Evolutionary conservation across 2,113 vertebrate species (phyloP).

Genomic region (Aleadryas rufinucha): DNA sequence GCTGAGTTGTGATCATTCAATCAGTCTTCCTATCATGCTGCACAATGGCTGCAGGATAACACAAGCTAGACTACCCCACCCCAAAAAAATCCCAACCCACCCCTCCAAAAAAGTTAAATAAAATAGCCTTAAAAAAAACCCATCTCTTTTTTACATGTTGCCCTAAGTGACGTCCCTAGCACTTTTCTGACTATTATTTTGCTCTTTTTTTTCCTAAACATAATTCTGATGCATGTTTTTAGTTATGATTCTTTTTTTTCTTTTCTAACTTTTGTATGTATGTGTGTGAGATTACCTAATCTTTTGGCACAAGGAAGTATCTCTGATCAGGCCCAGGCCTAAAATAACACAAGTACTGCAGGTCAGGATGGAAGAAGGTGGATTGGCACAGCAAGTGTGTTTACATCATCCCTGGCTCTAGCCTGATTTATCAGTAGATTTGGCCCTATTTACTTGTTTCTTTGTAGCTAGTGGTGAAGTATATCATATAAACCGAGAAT

Average conservation of each 20-base stretch:
- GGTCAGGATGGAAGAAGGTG: conserved; percentile 14
- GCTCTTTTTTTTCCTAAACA: neutral
- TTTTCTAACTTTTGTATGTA: neutral
- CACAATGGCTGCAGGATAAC: neutral
- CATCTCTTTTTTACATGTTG: neutral
- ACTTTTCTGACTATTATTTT: neutral
- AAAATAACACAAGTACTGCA: neutral
- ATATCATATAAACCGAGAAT: neutral
- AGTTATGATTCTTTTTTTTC: neutral
- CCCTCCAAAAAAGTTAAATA: neutral
- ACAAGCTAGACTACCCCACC: neutral
- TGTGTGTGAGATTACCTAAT: neutral
- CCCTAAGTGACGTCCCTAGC: neutral
- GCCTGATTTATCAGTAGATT: neutral
- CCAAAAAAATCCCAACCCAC: neutral
- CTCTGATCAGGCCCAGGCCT: neutral
- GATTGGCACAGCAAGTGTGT: neutral
- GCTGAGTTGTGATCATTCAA: neutral
- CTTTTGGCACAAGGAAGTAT: neutral
- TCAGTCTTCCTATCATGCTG: neutral
- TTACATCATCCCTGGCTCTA: conserved; percentile 24
- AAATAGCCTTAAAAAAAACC: neutral
- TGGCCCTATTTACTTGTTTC: conserved; percentile 1
- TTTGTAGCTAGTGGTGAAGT: neutral
- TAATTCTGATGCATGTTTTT: neutral